Evolutionary conservation across 2,888 invertebrate genomes (phyloP), one percentile per base, ranked within the genome.

Genomic region (Drosophila neonasuta): DNA sequence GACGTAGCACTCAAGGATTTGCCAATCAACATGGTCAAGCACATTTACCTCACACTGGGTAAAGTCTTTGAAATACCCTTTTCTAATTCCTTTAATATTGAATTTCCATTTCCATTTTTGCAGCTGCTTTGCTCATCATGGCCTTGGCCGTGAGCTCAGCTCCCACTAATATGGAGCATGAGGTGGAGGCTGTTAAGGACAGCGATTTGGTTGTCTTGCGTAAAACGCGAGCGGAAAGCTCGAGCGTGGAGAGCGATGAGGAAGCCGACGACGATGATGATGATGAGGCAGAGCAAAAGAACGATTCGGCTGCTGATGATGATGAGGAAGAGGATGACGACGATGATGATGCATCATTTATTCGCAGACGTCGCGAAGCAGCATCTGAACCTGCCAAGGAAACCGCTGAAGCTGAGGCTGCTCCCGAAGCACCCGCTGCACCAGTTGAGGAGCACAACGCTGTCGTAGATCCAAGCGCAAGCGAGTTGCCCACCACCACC

Each of bases 261-360:
- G 72, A 80, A 2, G 79, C 82, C 1, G 79, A 84, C 1, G 86
- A 79, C n/a, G 86, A 85, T 29, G 88, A 83, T 1, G 80, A 66
- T 8, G 79, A 71, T 17, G 80, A 77, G 4, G 80, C 13, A n/a
- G 66, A 60, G 9, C 60, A 74, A 15, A 54, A 71, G 15, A 68
- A 66, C 32, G 71, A 77, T 11, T 75, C 66, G 20, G 70, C 76
- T 2, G 77, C 76, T 1, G 80, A 77, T 0, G 78, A 74, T 15
- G 76, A 74, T 0, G 75, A 71, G 1, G 71, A 77, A 10, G 70
- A 79, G 3, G 75, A 79, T 8, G 80, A 82, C 15, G 86, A 82
- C 6, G 77, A 80, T 30, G 71, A 79, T 5, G 77, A 78, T 0
- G 74, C 57, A 2, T 72, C 64, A n/a, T 49, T 74, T 9, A 65